These are phyloP conservation scores for Chondrilla cf. caribensis DNA, from an alignment of 37 sponge, comb jelly and placozoan genomes.

Conservation along the genomic window DNA sequence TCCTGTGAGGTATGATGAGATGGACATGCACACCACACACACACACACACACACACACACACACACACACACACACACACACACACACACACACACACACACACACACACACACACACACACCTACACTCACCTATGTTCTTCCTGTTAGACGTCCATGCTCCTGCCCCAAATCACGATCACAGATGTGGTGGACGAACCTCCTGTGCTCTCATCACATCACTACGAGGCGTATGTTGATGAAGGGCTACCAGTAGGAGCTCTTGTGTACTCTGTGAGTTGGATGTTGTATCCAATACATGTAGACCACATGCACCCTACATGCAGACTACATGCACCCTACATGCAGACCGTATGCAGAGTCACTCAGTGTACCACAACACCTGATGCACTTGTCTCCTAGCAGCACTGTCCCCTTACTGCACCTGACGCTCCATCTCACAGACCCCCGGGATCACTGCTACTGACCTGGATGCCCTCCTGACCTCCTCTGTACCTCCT, in stretches of 20 bases:
- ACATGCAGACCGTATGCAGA: background rate
- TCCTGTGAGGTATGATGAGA: slow-evolving; percentile 12
- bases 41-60: slow-evolving; percentile 19
- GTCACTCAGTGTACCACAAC: too few relatives aligned
- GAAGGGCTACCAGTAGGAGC: background rate
- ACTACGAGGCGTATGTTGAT: background rate
- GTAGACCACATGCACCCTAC: background rate
- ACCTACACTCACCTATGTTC: too few relatives aligned
- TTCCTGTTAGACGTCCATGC: too few relatives aligned
- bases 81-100: slow-evolving; percentile 28
- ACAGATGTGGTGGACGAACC: slow-evolving; percentile 13
- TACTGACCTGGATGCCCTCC: slow-evolving; percentile 13
- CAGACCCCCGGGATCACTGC: slow-evolving; percentile 9
- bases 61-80: slow-evolving; percentile 19
- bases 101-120: slow-evolving; percentile 20
- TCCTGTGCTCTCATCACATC: background rate
- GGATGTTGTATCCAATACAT: background rate
- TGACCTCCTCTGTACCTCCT: background rate
- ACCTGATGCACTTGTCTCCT: too few relatives aligned
- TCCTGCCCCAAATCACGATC: background rate
- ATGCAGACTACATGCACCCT: background rate
- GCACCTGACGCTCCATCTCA: too few relatives aligned
- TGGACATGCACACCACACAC: slow-evolving; percentile 12
- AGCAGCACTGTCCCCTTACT: too few relatives aligned
- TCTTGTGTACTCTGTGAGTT: background rate